Conservation (phyloP, 1,140 invertebrate genomes). For the Forficula auricularia region DNA sequence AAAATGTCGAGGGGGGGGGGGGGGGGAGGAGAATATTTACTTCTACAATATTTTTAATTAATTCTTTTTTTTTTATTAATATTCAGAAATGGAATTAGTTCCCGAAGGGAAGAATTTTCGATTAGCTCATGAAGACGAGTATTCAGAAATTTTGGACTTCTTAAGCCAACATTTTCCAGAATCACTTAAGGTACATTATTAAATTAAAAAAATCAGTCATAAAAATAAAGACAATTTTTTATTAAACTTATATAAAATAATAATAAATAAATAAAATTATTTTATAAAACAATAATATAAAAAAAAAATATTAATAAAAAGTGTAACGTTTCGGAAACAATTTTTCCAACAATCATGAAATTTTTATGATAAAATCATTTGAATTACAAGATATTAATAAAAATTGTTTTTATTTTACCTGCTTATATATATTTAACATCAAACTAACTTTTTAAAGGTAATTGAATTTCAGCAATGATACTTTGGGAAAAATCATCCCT, state of each 20-base stretch:
- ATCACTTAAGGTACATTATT: constrained; percentile 50
- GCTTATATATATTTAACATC: too few relatives aligned
- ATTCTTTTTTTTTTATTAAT: constrained; percentile 14
- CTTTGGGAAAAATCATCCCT: too few relatives aligned
- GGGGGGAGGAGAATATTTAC: neutral
- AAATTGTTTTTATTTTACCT: too few relatives aligned
- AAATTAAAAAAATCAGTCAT: neutral
- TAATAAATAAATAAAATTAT: neutral
- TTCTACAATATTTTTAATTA: neutral
- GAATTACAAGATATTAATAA: too few relatives aligned
- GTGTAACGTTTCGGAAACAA: too few relatives aligned
- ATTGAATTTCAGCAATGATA: too few relatives aligned
- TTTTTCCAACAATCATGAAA: too few relatives aligned
- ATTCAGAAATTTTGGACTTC: constrained; percentile 55
- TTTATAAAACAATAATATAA: too few relatives aligned
- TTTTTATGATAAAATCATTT: too few relatives aligned
- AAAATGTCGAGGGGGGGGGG: too few relatives aligned
- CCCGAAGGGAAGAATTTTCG: constrained; percentile 66
- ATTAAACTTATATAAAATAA: constrained; percentile 1
- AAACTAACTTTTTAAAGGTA: too few relatives aligned
- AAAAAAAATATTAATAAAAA: too few relatives aligned
- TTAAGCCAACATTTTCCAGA: constrained; percentile 58
- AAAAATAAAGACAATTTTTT: neutral
- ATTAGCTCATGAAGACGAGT: constrained; percentile 60
- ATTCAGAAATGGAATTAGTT: constrained; percentile 57